Conservation (phyloP, 2,797 vertebrate genomes). For the Petrocephalus schoutedeni region DNA sequence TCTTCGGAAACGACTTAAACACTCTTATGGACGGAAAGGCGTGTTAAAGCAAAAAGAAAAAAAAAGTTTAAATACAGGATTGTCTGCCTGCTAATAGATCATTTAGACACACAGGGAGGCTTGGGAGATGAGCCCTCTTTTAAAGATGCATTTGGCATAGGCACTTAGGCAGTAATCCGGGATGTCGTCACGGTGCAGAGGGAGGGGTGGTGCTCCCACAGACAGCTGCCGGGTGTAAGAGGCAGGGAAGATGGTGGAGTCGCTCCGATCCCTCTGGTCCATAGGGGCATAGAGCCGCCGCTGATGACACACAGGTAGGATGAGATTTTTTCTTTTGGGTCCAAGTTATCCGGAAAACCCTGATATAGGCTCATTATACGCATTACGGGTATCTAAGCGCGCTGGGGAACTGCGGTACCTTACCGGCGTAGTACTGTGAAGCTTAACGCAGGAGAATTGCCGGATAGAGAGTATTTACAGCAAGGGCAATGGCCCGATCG, state of each 20-base stretch:
- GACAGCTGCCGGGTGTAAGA: slow-evolving; percentile 31
- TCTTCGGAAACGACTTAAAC: background rate
- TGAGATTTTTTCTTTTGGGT: background rate
- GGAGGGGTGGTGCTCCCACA: slow-evolving; percentile 38
- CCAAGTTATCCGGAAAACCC: background rate
- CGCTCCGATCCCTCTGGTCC: slow-evolving; percentile 37
- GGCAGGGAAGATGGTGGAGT: slow-evolving; percentile 37
- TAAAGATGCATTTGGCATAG: slow-evolving; percentile 28
- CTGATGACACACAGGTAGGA: slow-evolving; percentile 40
- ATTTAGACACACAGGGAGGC: background rate
- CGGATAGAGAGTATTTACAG: background rate
- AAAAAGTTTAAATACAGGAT: background rate
- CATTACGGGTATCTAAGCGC: background rate
- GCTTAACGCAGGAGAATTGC: background rate
- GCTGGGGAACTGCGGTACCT: background rate
- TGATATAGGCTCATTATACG: background rate
- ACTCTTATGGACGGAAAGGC: background rate
- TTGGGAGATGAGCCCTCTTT: background rate
- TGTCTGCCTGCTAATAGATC: background rate
- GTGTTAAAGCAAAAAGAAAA: background rate
- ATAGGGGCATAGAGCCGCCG: slow-evolving; percentile 31
- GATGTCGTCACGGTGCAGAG: slow-evolving; percentile 40
- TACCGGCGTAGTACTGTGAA: background rate
- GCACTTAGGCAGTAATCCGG: slow-evolving; percentile 33
- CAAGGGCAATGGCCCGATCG: background rate